Evolutionary conservation across 1,140 invertebrate genomes (phyloP), one percentile per base, ranked within the genome.

Genomic region (Saccostrea echinata): DNA sequence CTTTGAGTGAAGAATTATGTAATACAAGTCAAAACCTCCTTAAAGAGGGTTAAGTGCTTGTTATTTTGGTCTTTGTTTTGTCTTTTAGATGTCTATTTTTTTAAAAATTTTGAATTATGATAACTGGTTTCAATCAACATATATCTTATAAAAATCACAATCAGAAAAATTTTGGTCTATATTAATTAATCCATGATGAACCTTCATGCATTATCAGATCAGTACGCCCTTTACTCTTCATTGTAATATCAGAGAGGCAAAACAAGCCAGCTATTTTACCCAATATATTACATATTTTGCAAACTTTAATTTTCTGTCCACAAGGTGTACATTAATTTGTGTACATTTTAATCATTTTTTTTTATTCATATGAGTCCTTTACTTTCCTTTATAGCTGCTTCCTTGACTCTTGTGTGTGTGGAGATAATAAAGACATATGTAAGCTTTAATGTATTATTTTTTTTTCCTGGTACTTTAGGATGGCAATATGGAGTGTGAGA

Each of bases 401-500:
- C 8, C 18, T 61, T 61, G 6, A 21, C 55, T 21, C 18, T 21
- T 61, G 0, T 21, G n/a, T 61, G 55, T 61, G 18, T 61, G 55
- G 55, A 61, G 55, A n/a, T 61, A 61, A 33, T 33, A 64, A 64
- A 76, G 33, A 30, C 11, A 27, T 30, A 9, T 21, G 27, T 51
- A 83, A 80, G 21, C 30, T 43, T 43, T 2, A 61, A 57, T 12
- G 43, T 13, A 51, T 51, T 21, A 0, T n/a, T 52, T 11, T 30
- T 82, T 55, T 84, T 83, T n/a, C 30, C 96, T 91, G 97, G n/a
- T n/a, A n/a, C n/a, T 97, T 93, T 95, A 96, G 92, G 97, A 98
- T 94, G 97, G 97, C 52, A 96, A 95, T 89, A 97, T 98, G 96
- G 96, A 96, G 90, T 98, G 98, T 94, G 95, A 96, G 57, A 96